Evolutionary conservation across 2,113 vertebrate genomes (phyloP).

Genomic region (Spizaetus ornatus): DNA sequence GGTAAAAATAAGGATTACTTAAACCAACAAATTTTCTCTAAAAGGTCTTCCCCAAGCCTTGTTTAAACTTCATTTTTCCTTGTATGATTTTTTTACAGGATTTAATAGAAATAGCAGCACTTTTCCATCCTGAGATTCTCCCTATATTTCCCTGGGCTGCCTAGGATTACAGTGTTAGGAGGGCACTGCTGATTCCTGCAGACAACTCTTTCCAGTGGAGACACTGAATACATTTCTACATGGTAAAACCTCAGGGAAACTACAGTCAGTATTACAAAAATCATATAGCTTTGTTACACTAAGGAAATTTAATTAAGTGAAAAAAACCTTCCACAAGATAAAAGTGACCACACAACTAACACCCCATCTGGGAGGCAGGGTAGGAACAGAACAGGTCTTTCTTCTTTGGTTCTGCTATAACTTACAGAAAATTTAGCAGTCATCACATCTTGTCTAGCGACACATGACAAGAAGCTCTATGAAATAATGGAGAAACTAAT

Average conservation of each 20-base stretch:
- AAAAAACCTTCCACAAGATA: neutral
- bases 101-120: neutral
- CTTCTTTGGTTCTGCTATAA: neutral
- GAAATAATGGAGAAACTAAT: neutral
- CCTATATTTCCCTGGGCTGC: neutral
- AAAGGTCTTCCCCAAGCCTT: neutral
- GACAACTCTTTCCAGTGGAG: neutral
- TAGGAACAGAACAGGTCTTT: neutral
- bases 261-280: neutral
- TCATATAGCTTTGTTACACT: neutral
- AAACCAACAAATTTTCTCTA: neutral
- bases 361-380: rapidly evolving
- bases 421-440: neutral
- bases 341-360: neutral
- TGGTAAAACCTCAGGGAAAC: neutral
- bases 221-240: neutral
- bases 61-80: neutral
- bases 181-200: neutral
- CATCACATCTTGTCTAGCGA: neutral
- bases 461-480: neutral
- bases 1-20: neutral
- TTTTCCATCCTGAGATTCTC: neutral
- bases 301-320: neutral
- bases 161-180: neutral
- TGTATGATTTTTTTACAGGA: neutral